phyloP scores from a whole-genome alignment of 2,888 invertebrate species.

The Trimorus sp. region DNA sequence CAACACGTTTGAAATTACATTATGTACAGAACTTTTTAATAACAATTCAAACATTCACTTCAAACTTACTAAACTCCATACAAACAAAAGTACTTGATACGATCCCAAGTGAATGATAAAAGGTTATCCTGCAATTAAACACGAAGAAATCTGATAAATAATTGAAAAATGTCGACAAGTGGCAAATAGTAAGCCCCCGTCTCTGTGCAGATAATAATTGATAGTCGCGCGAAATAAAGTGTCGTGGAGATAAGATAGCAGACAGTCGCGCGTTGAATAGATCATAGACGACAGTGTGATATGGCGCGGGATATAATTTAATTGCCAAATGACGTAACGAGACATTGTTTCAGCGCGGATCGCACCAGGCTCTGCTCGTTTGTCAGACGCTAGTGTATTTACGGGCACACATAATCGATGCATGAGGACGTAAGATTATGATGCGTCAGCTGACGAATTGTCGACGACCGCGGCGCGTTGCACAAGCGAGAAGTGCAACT shows the following conservation, averaged over 20 bases:
- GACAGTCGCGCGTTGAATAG: constrained; percentile 8
- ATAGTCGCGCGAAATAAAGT: background rate
- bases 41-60: no score
- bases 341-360: constrained; percentile 24
- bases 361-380: constrained; percentile 20
- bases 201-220: constrained; percentile 12
- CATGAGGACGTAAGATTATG: constrained; percentile 32
- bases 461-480: constrained; percentile 18
- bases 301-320: constrained; percentile 25
- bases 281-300: constrained; percentile 24
- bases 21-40: no score
- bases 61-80: no score
- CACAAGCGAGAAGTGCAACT: constrained; percentile 30
- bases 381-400: constrained; percentile 34
- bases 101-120: no score
- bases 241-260: constrained; percentile 26
- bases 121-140: no score
- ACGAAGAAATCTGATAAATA: no score
- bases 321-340: constrained; percentile 37
- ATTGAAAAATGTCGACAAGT: no score
- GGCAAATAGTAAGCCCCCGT: no score
- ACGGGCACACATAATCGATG: constrained; percentile 29
- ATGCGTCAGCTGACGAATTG: constrained; percentile 38
- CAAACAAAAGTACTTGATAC: no score
- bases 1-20: no score